A percentile compares a stretch with the other conserved stretches of the same genome.
These are phyloP conservation scores for Chirona hameri DNA, from an alignment of 2,888 invertebrate species.

Conservation along the genomic window DNA sequence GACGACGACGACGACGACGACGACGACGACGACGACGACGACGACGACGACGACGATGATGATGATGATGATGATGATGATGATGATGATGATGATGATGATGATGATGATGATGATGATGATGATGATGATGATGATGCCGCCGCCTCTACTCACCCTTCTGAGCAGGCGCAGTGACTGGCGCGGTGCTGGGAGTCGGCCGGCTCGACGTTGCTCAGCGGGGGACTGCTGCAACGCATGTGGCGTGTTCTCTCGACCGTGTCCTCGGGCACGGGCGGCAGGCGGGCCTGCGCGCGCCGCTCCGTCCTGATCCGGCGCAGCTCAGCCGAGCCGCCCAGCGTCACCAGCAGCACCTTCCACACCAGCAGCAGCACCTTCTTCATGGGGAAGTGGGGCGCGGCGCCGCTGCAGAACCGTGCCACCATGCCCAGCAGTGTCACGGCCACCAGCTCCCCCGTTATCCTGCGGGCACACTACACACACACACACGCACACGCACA, in stretches of 20 bases:
- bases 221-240: slow-evolving; percentile 94
- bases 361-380: slow-evolving; percentile 91
- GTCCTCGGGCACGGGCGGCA: slow-evolving; percentile 81
- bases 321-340: slow-evolving; percentile 84
- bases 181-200: slow-evolving; percentile 54
- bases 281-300: slow-evolving; percentile 40
- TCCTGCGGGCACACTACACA: slow-evolving; percentile 55
- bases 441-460: slow-evolving; percentile 65
- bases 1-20: too few relatives aligned
- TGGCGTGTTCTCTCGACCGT: slow-evolving; percentile 87
- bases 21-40: too few relatives aligned
- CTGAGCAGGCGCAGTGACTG: slow-evolving; percentile 37
- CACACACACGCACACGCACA: too few relatives aligned
- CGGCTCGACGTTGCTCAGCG: slow-evolving; percentile 85
- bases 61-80: too few relatives aligned
- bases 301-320: slow-evolving; percentile 50
- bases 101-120: too few relatives aligned
- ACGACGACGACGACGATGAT: too few relatives aligned
- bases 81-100: too few relatives aligned
- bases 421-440: slow-evolving; percentile 93
- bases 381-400: slow-evolving; percentile 96
- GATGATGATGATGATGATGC: too few relatives aligned
- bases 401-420: slow-evolving; percentile 91
- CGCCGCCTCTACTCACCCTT: slow-evolving; percentile 32
- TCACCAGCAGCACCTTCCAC: slow-evolving; percentile 92